phyloP scores from a whole-genome alignment of 1,140 invertebrate genomes.

The Phenacoccus solenopsis region DNA sequence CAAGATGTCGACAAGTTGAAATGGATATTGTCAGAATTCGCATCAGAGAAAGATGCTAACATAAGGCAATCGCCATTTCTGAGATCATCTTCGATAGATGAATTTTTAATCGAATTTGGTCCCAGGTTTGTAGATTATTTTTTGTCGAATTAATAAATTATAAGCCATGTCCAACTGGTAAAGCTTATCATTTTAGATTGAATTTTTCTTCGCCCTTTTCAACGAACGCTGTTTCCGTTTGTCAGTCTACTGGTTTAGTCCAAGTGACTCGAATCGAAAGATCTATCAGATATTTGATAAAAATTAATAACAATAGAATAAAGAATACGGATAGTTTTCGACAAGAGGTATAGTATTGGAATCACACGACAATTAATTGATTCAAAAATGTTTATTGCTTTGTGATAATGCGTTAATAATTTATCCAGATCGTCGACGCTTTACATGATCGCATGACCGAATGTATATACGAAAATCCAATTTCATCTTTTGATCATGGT shows the following conservation, averaged over 20 bases:
- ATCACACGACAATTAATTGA: not conserved
- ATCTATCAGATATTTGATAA: conserved; percentile 63
- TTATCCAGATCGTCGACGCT: conserved; percentile 19
- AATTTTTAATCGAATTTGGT: conserved; percentile 59
- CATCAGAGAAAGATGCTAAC: conserved; percentile 39
- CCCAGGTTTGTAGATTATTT: too few species aligned
- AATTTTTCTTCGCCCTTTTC: conserved; percentile 91
- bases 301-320: conserved; percentile 31
- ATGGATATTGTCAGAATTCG: conserved; percentile 55
- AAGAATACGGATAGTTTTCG: conserved; percentile 1
- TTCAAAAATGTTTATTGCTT: not conserved
- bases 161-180: conserved; percentile 21
- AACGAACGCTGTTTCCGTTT: conserved; percentile 90
- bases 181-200: conserved; percentile 43
- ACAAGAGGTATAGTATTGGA: conserved; percentile 18
- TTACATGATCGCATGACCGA: conserved; percentile 75
- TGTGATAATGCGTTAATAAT: not conserved
- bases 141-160: too few species aligned
- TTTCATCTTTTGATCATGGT: conserved; percentile 53
- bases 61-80: conserved; percentile 35
- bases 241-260: conserved; percentile 60
- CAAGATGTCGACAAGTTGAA: conserved; percentile 45
- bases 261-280: conserved; percentile 66
- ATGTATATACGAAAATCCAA: conserved; percentile 58
- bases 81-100: conserved; percentile 32